phyloP scores from a whole-genome alignment of 2,888 invertebrate species.

The Anagyrus pseudococci region DNA sequence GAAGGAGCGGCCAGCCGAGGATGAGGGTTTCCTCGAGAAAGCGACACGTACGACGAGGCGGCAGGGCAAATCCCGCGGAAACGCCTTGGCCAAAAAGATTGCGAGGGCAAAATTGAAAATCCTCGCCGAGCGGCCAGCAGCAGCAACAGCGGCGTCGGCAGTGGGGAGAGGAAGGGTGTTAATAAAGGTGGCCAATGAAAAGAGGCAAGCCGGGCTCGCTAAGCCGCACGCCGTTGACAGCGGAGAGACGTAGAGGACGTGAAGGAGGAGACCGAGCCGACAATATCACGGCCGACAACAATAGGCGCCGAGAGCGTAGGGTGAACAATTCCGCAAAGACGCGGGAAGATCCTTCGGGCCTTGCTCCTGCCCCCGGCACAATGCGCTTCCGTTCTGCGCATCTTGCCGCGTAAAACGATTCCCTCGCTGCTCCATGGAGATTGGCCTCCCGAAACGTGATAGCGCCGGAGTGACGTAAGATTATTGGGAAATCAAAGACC shows the following conservation, averaged over 20 bases:
- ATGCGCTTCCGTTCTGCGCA: slow-evolving; percentile 15
- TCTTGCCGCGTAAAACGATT: slow-evolving; percentile 18
- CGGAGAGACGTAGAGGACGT: not conserved
- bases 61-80: not conserved
- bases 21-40: no score
- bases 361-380: not conserved
- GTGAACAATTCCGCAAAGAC: slow-evolving; percentile 18
- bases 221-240: not conserved
- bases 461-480: not conserved
- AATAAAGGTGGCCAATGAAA: slow-evolving; percentile 31
- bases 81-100: slow-evolving; percentile 7
- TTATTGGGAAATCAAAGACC: no score
- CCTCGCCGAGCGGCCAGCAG: slow-evolving; percentile 17
- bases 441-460: slow-evolving; percentile 12
- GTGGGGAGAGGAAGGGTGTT: slow-evolving; percentile 8
- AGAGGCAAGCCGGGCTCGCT: not conserved
- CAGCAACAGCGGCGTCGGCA: not conserved
- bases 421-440: not conserved
- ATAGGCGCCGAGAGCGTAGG: slow-evolving; percentile 16
- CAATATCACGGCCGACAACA: slow-evolving; percentile 22
- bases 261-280: slow-evolving; percentile 3
- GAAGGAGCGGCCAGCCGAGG: no score
- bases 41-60: no score
- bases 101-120: slow-evolving; percentile 25
- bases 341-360: slow-evolving; percentile 9